phyloP scores from a whole-genome alignment of 2,888 invertebrate species.

The Chrysolina americana region DNA sequence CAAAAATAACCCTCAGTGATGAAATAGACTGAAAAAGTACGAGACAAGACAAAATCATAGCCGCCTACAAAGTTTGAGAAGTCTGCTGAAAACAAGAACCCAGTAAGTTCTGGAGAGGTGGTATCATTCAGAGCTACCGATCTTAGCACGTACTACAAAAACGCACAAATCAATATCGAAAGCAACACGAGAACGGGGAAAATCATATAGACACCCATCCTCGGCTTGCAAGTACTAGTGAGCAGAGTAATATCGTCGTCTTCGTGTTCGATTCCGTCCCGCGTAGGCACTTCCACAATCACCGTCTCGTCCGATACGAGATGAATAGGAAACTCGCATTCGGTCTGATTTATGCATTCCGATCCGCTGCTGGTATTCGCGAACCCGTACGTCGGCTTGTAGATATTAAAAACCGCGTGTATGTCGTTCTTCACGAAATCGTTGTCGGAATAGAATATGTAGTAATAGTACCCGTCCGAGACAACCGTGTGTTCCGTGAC shows the following conservation, averaged over 20 bases:
- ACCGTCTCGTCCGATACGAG: slow-evolving; percentile 85
- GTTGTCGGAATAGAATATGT: slow-evolving; percentile 91
- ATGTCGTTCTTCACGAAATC: slow-evolving; percentile 85
- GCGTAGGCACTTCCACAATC: slow-evolving; percentile 87
- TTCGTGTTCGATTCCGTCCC: slow-evolving; percentile 84
- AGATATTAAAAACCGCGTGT: slow-evolving; percentile 87
- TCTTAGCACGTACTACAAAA: slow-evolving; percentile 76
- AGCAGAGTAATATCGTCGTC: slow-evolving; percentile 81
- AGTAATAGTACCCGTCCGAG: slow-evolving; percentile 88
- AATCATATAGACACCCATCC: slow-evolving; percentile 84
- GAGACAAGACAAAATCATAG: too few species aligned
- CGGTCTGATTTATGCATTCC: slow-evolving; percentile 82
- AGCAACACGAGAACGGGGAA: slow-evolving; percentile 85
- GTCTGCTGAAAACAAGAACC: too few species aligned
- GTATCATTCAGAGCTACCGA: background rate
- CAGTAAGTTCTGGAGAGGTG: too few species aligned
- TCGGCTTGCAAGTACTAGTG: slow-evolving; percentile 84
- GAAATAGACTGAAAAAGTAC: too few species aligned
- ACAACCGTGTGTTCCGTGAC: slow-evolving; percentile 80
- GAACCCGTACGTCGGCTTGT: slow-evolving; percentile 82
- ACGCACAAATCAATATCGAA: slow-evolving; percentile 84
- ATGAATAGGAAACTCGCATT: slow-evolving; percentile 81
- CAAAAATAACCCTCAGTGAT: too few species aligned
- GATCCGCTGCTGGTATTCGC: slow-evolving; percentile 76
- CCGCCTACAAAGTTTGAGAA: too few species aligned